These are phyloP conservation scores for Euglossa dilemma DNA, from an alignment of 1,140 invertebrate genomes.

Conservation along the genomic window DNA sequence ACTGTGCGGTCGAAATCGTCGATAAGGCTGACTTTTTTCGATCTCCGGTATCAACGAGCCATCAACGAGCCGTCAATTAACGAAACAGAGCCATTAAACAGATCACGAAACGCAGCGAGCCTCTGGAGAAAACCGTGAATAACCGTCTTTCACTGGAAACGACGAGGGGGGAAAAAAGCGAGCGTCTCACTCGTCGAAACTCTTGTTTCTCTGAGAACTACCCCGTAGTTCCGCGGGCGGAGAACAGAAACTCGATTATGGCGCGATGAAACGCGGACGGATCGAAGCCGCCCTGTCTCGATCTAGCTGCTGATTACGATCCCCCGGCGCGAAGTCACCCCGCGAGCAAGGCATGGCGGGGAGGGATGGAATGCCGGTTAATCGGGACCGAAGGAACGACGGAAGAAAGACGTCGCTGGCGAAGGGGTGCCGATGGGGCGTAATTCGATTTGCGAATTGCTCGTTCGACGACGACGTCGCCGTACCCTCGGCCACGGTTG, in stretches of 20 bases:
- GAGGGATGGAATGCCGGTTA: background rate
- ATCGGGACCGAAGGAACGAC: constrained; percentile 3
- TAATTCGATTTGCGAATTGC: constrained; percentile 68
- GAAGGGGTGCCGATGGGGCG: constrained; percentile 15
- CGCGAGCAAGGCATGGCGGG: no score
- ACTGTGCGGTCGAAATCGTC: background rate
- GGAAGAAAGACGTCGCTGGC: background rate
- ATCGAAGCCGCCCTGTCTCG: background rate
- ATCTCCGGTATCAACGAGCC: background rate
- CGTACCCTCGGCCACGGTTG: constrained; percentile 54
- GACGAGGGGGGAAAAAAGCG: background rate
- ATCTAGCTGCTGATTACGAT: background rate
- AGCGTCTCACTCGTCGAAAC: background rate
- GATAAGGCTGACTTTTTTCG: no score
- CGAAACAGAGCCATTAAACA: background rate
- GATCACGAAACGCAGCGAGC: no score
- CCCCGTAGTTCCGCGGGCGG: fast-evolving
- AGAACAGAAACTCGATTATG: background rate
- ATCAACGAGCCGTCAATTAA: background rate
- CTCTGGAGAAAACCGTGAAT: no score
- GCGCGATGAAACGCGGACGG: background rate
- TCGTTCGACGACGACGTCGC: constrained; percentile 37
- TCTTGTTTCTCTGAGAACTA: background rate
- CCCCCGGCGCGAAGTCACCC: background rate
- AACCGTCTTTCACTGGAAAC: background rate